These are phyloP conservation scores for Bradysia coprophila DNA, from an alignment of 1,140 invertebrate genomes.

Conservation along the genomic window DNA sequence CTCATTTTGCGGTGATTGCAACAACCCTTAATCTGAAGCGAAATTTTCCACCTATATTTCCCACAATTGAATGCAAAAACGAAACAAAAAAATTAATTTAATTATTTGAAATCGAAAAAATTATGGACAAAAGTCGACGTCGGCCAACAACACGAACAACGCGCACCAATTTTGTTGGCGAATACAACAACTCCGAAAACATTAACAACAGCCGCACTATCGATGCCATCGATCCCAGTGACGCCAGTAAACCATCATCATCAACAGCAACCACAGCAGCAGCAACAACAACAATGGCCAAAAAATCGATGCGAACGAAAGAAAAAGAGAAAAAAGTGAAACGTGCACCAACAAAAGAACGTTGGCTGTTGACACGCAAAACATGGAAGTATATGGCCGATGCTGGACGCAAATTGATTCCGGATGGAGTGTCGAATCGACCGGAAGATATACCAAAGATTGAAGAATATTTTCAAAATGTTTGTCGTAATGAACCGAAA, in stretches of 20 bases:
- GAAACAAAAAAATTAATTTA: too few species aligned
- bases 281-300: neutral
- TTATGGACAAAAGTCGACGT: too few species aligned
- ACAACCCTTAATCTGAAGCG: too few species aligned
- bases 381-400: conserved; percentile 84
- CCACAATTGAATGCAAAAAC: too few species aligned
- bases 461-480: conserved; percentile 66
- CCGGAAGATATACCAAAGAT: conserved; percentile 56
- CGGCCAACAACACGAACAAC: too few species aligned
- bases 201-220: neutral
- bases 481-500: conserved; percentile 52
- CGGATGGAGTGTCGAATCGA: conserved; percentile 48
- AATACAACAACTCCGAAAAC: too few species aligned
- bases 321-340: conserved; percentile 13
- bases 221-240: conserved; percentile 3
- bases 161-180: too few species aligned
- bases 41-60: too few species aligned
- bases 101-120: too few species aligned
- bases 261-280: neutral
- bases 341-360: conserved; percentile 43
- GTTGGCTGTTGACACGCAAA: conserved; percentile 72
- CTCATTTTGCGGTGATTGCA: too few species aligned
- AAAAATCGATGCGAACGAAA: neutral
- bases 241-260: conserved; percentile 10
- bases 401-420: conserved; percentile 64